Conservation (phyloP, 2,888 invertebrate species). For the Tenthredo amoena region DNA sequence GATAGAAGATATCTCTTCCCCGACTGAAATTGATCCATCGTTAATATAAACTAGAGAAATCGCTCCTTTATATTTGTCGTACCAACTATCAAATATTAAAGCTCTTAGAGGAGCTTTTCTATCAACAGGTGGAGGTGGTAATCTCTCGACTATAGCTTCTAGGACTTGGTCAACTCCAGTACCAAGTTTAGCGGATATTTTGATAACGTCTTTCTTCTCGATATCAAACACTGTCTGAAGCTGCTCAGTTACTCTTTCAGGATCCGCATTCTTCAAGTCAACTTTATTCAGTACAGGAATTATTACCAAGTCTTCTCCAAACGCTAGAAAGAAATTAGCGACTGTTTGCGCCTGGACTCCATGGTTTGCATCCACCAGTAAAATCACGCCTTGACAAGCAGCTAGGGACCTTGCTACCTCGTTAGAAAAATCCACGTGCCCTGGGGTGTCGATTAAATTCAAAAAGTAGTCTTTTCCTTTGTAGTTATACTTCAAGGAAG, state of each 20-base stretch:
- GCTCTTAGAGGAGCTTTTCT: constrained; percentile 85
- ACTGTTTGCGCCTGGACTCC: constrained; percentile 98
- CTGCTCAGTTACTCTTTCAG: constrained; percentile 90
- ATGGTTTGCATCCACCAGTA: constrained; percentile 98
- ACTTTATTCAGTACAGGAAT: constrained; percentile 98
- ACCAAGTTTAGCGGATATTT: constrained; percentile 95
- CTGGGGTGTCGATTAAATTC: constrained; percentile 98
- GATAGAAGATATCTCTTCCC: constrained; percentile 87
- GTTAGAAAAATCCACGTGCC: constrained; percentile 98
- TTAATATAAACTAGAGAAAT: constrained; percentile 88
- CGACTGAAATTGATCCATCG: constrained; percentile 87
- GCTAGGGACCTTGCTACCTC: constrained; percentile 95
- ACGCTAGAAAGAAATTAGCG: constrained; percentile 96
- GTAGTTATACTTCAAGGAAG: constrained; percentile 89
- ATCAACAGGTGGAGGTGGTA: constrained; percentile 87
- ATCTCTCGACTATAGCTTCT: constrained; percentile 86
- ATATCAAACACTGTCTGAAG: constrained; percentile 91
- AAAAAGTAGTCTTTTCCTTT: constrained; percentile 87
- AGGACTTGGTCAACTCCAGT: constrained; percentile 89
- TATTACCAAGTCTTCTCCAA: constrained; percentile 88
- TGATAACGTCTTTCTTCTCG: constrained; percentile 85
- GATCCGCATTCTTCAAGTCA: constrained; percentile 94
- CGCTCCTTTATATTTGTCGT: constrained; percentile 92
- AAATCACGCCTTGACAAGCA: constrained; percentile 96
- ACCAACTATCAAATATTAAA: constrained; percentile 96